Percentiles rank a stretch among this genome's conserved stretches.
phyloP scores from a whole-genome alignment of 2,888 invertebrate genomes.

The Ganaspis brasiliensis region DNA sequence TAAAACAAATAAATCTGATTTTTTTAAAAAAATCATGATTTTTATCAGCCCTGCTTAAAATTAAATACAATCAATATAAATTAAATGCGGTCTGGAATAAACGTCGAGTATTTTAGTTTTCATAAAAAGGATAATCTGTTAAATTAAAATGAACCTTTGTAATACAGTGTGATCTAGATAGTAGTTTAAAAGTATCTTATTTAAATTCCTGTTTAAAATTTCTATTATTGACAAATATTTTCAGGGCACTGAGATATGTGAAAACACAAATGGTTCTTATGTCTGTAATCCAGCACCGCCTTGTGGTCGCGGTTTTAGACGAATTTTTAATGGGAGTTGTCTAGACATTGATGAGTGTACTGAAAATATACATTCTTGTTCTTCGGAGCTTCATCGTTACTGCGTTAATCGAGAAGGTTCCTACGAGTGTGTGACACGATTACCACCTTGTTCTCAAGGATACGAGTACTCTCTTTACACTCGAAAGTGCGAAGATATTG shows the following conservation, averaged over 20 bases:
- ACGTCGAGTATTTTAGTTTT: no score
- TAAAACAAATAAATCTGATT: no score
- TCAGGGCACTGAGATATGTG: constrained; percentile 64
- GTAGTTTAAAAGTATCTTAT: no score
- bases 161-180: background rate
- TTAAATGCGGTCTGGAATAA: no score
- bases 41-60: no score
- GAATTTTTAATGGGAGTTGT: constrained; percentile 82
- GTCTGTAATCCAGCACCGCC: constrained; percentile 66
- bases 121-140: no score
- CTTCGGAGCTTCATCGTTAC: constrained; percentile 69
- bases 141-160: no score
- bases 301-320: constrained; percentile 69
- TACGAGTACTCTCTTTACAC: constrained; percentile 71
- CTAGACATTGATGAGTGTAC: constrained; percentile 85
- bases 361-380: constrained; percentile 88
- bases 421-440: constrained; percentile 79
- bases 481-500: constrained; percentile 81
- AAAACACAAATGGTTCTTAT: constrained; percentile 74
- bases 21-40: no score
- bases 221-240: no score
- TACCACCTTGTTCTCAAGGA: constrained; percentile 72
- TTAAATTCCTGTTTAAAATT: no score
- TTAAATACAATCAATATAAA: no score
- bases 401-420: constrained; percentile 81